Evolutionary conservation across 1,140 invertebrate species (phyloP).

Genomic region (Rhagoletis pomonella): DNA sequence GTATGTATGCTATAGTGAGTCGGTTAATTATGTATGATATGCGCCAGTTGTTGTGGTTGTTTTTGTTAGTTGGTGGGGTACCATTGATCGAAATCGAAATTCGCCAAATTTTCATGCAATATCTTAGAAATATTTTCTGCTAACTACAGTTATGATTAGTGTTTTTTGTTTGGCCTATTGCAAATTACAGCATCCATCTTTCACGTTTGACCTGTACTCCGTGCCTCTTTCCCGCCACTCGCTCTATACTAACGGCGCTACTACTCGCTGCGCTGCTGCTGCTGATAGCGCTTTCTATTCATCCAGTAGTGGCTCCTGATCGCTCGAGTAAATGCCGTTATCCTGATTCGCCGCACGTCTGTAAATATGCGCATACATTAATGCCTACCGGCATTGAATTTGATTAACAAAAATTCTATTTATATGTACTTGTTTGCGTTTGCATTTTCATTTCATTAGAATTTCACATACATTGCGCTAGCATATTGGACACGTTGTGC

Average conservation of each 20-base stretch:
- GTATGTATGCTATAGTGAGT: not conserved
- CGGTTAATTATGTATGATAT: conserved; percentile 21
- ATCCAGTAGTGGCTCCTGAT: conserved; percentile 58
- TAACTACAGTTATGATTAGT: conserved; percentile 40
- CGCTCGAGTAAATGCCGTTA: conserved; percentile 55
- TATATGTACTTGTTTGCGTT: conserved; percentile 53
- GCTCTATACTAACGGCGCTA: too few species aligned
- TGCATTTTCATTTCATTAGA: conserved; percentile 56
- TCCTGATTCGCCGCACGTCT: conserved; percentile 51
- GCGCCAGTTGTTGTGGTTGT: not conserved
- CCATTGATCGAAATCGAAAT: not conserved
- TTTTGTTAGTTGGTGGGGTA: conserved; percentile 50
- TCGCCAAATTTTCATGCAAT: not conserved
- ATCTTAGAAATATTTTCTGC: not conserved
- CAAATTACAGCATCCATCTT: conserved; percentile 26
- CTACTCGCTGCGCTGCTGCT: not conserved
- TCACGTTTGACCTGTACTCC: not conserved
- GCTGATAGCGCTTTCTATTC: conserved; percentile 46
- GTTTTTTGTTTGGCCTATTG: conserved; percentile 11
- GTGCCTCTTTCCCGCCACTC: not conserved
- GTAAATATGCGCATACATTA: conserved; percentile 36
- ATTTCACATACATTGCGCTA: conserved; percentile 70
- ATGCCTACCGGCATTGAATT: not conserved
- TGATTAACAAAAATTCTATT: conserved; percentile 39
- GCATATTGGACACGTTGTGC: conserved; percentile 62